Evolutionary conservation across 1,140 invertebrate genomes (phyloP), one percentile per base, ranked within the genome.

Genomic region (Campoletis sonorensis): DNA sequence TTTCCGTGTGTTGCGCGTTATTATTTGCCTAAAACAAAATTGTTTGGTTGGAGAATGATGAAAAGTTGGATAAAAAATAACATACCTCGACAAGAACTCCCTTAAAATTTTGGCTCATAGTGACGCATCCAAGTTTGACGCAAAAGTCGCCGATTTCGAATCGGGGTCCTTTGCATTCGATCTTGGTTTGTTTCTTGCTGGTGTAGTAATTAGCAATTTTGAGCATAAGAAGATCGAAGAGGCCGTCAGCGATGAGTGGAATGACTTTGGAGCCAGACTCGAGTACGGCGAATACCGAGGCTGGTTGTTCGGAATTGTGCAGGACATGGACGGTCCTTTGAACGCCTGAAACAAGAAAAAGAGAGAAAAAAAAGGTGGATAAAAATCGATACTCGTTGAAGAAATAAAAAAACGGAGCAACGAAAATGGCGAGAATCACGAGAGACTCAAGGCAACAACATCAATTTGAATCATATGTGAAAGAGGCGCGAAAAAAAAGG

Each of bases 101-200:
- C 92, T 98, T 98, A 89, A 99, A 98, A 88, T 96, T 98, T 79
- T 97, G 96, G 90, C 96, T 97, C 93, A 99, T 97, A 13, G 96
- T 96, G 3, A 99, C 98, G 70, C 95, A 97, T 30, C 98, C 98
- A 3, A 99, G 93, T 92, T 99, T 99, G 5, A 99, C 95, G 84
- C 97, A 95, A 91, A 99, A 99, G 90, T 99, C 98, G 0, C 95
- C 96, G 33, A 98, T 94, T 91, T 98, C 97, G 91, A 97, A 99
- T 71, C 97, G 93, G 0, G 97, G 96, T 0, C 98, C 98, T 90
- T 98, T 98, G 0, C 96, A 96, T 91, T 99, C 98, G 71, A 93
- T 92, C 83, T 96, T 96, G 0, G 95, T 96, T 84, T 96, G 95
- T 90, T 98, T 97, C 91, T 98, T 98, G 15, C 96, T 96, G 18